Evolutionary conservation across 1,140 invertebrate species (phyloP), one percentile per base, ranked within the genome.

Genomic region (Halesus radiatus): DNA sequence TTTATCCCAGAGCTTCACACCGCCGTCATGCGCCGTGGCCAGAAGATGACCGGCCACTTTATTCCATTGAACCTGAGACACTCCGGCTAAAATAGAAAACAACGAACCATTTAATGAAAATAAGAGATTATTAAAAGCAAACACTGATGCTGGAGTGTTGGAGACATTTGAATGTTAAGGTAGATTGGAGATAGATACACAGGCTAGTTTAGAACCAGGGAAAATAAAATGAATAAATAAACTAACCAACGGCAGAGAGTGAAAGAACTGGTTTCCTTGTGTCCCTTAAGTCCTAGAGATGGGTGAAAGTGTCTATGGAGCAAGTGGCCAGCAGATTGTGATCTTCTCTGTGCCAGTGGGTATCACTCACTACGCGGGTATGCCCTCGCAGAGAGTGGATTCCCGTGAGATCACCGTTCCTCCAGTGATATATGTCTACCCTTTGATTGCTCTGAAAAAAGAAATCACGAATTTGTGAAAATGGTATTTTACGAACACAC

Each of bases 1-100:
- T 84, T 96, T 94, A 87, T 99, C 98, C 97, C 97, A 99, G 81
- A 99, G 93, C 87, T 97, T 95, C 8, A 99, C 93, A 89, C 99
- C 97, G 16, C 97, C 97, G 87, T 98, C 97, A 88, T 99, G 97
- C 66, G 97, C 95, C 58, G 97, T 98, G 1, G 98, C 97, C 81
- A 99, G 89, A 66, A 96, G 90, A 87, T 98, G 91, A 15, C 93
- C 91, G 8, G 94, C 94, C 37, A 97, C 92, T 85, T 94, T 93
- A 87, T 98, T 98, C 94, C 98, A 99, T 86, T 96, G 94, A 0
- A 98, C 97, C 91, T 98, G 96, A 29, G 95, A 96, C 10, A 97
- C 96, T 80, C 97, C 96, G 87, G 96, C 96, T 94, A 85, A 82
- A 89, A 86, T 7, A n/a, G 3, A 66, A 45, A 45, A 45, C 7